Percentiles rank a stretch among this genome's conserved stretches.
These are phyloP conservation scores for Papilio elwesi DNA, from an alignment of 2,888 invertebrate genomes.

Conservation along the genomic window DNA sequence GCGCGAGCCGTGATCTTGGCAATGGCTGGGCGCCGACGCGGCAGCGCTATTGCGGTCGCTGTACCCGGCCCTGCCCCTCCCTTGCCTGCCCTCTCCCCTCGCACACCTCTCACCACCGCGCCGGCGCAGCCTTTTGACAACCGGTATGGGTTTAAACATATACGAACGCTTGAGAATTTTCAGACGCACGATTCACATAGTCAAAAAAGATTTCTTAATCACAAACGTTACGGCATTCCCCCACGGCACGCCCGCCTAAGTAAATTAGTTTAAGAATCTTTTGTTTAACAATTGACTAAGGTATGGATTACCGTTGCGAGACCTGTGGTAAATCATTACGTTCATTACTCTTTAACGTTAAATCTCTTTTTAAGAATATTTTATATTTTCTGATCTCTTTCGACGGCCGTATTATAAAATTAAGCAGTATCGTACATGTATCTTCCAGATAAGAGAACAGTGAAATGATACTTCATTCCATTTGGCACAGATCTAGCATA, in stretches of 20 bases:
- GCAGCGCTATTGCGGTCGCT: conserved; percentile 77
- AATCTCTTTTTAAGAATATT: too few relatives aligned
- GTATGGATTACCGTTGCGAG: neutral
- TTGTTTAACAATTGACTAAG: conserved; percentile 7
- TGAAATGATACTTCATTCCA: too few relatives aligned
- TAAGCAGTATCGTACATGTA: too few relatives aligned
- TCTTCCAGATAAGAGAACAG: too few relatives aligned
- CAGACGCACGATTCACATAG: conserved; percentile 78
- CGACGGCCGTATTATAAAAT: too few relatives aligned
- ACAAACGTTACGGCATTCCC: conserved; percentile 35
- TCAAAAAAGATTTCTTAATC: conserved; percentile 60
- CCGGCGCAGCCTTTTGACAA: conserved; percentile 76
- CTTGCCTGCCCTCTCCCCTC: conserved; percentile 47
- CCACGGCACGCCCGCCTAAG: conserved; percentile 16
- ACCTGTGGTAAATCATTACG: neutral
- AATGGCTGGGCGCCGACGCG: conserved; percentile 78
- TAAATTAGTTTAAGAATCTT: conserved; percentile 27
- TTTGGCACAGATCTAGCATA: too few relatives aligned
- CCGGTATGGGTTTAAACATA: conserved; percentile 72
- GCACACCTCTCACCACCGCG: conserved; percentile 49
- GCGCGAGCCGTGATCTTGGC: conserved; percentile 86
- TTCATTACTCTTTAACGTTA: neutral
- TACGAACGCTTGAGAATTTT: conserved; percentile 75
- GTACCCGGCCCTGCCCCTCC: conserved; percentile 68
- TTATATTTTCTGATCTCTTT: too few relatives aligned